A percentile compares a stretch with the other conserved stretches of the same genome.
These are phyloP conservation scores for Emys orbicularis DNA, from an alignment of 2,797 vertebrate species.

Conservation along the genomic window DNA sequence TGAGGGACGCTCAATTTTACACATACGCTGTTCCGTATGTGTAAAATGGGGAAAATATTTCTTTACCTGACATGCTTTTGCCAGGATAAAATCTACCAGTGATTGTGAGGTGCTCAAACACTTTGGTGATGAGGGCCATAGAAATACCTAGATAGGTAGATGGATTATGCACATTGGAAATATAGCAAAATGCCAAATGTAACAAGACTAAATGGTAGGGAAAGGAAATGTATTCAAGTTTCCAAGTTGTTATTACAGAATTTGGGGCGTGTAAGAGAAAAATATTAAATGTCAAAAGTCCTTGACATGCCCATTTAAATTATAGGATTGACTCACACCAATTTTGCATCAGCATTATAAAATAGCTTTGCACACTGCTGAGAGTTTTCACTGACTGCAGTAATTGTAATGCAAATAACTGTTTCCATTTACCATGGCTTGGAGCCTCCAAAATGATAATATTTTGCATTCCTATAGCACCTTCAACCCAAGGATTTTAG, in stretches of 20 bases:
- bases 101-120: rapidly evolving
- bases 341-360: neutral
- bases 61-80: neutral
- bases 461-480: neutral
- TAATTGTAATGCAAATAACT: neutral
- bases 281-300: neutral
- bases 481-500: neutral
- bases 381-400: neutral
- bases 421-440: rapidly evolving
- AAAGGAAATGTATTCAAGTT: neutral
- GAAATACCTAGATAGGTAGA: neutral
- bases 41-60: neutral
- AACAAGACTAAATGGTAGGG: neutral
- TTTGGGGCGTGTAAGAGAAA: neutral
- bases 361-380: neutral
- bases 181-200: neutral
- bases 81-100: neutral
- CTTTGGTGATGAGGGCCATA: neutral
- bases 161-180: rapidly evolving
- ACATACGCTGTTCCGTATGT: no score
- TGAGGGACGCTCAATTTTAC: no score
- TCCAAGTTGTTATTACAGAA: neutral
- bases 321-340: conserved; percentile 8
- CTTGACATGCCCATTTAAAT: conserved; percentile 3
- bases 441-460: neutral